phyloP scores from a whole-genome alignment of 2,113 vertebrate species.

The Chamaea fasciata region DNA sequence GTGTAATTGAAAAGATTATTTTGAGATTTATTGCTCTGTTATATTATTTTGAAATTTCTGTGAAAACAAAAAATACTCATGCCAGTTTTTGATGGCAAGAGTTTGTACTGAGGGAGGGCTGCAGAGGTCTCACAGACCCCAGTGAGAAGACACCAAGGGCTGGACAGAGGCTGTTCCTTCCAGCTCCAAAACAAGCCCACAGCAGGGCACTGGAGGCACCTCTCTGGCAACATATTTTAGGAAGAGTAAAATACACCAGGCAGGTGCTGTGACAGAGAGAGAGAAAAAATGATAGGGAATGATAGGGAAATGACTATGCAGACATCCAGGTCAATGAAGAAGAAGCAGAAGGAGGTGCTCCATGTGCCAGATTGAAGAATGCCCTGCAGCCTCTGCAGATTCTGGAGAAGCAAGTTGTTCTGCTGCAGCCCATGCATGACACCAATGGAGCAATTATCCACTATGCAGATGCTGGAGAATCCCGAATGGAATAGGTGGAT shows the following conservation, averaged over 20 bases:
- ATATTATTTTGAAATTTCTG: not conserved
- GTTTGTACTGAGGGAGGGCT: accelerated
- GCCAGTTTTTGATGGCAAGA: not conserved
- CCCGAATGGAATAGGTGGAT: accelerated
- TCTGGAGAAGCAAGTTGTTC: not conserved
- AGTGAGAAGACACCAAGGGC: not conserved
- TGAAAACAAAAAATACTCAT: not conserved
- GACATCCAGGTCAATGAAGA: not conserved
- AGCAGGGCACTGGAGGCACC: not conserved
- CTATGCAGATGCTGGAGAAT: not conserved
- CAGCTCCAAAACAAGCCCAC: not conserved
- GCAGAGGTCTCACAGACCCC: not conserved
- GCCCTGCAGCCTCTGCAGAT: not conserved
- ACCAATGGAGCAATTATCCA: not conserved
- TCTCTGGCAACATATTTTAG: not conserved
- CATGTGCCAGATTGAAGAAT: accelerated
- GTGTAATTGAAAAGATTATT: not conserved
- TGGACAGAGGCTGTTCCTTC: not conserved
- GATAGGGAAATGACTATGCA: not conserved
- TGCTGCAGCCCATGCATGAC: not conserved
- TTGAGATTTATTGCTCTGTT: not conserved
- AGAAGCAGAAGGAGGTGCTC: accelerated
- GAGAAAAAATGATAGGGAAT: not conserved
- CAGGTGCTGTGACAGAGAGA: not conserved
- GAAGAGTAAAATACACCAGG: not conserved